Base-by-base conservation (phyloP, 2,113 vertebrate genomes). In the Takifugu flavidus region DNA sequence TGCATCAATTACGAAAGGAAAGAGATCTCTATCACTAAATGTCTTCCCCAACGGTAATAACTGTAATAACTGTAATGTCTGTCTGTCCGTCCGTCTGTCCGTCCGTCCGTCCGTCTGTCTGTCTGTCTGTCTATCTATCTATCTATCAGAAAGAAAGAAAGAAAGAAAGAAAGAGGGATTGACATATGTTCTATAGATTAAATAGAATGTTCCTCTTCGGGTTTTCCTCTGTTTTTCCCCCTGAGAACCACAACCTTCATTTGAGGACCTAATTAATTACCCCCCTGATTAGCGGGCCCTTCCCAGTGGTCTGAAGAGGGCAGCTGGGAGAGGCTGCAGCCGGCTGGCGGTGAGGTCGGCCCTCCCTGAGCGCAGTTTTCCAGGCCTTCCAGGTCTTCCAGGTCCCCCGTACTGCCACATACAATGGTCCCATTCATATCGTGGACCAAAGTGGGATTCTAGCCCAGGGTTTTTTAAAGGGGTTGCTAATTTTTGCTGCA, bases 391-490 rank as follows among this genome's bases (percentile, higher is more conserved):
- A 72, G 64, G 62, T 63, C 63, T 54, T 60, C 51, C 71, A 71
- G 72, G 42, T 65, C 60, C 20, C 56, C 28, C 71, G 74, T 53
- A n/a, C 62, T 61, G 65, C 68, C 62, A 62, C 83, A 76, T 56
- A 88, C 86, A 89, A 88, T 72, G 77, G 71, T 42, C 71, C 78
- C 82, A 80, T 89, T 89, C 87, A 44, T 53, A 64, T 67, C 3
- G 34, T 55, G 49, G 56, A 59, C 62, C 70, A 52, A 51, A 50
- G 57, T 61, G 60, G 6, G 28, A 15, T 4, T 56, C 56, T 59
- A 54, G 67, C 45, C 11, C 51, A 44, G 49, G 45, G 13, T 10
- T 28, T 51, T 64, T 44, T 47, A 60, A 28, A 55, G 31, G 8
- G 54, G 67, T 56, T 65, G 34, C 34, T 49, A 65, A 63, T 67